Percentiles rank a stretch among this genome's conserved stretches.
Evolutionary conservation across 2,797 vertebrate species (phyloP).

Genomic region (Furcifer pardalis): DNA sequence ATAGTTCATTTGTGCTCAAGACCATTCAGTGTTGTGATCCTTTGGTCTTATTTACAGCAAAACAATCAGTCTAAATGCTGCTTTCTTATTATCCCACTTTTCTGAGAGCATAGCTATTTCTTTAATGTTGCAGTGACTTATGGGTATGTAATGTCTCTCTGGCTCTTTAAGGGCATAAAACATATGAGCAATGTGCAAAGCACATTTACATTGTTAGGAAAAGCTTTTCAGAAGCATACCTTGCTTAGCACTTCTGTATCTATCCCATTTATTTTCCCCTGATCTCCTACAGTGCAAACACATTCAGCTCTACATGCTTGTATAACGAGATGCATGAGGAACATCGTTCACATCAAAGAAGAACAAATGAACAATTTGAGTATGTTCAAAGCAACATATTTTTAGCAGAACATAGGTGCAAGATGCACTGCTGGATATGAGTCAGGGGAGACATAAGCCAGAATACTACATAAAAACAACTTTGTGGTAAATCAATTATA

Average conservation of each 20-base stretch:
- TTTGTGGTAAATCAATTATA: background rate
- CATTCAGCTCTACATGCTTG: slow-evolving; percentile 48
- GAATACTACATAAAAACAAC: background rate
- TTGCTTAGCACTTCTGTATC: slow-evolving; percentile 38
- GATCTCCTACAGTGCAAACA: slow-evolving; percentile 34
- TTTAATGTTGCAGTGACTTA: slow-evolving; percentile 47
- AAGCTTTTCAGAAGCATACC: slow-evolving; percentile 31
- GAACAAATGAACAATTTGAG: slow-evolving; percentile 45
- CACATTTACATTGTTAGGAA: slow-evolving; percentile 33
- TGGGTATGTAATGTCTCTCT: slow-evolving; percentile 33
- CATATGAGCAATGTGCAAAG: slow-evolving; percentile 42
- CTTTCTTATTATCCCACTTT: slow-evolving; percentile 50
- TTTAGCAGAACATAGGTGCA: slow-evolving; percentile 46
- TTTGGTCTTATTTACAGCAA: slow-evolving; percentile 45
- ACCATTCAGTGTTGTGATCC: slow-evolving; percentile 20
- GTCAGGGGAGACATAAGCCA: background rate
- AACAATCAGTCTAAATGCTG: slow-evolving; percentile 38
- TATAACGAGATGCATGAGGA: slow-evolving; percentile 31
- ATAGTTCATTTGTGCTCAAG: slow-evolving; percentile 27
- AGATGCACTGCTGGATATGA: slow-evolving; percentile 23
- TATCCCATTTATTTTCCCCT: slow-evolving; percentile 51
- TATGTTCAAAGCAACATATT: slow-evolving; percentile 49
- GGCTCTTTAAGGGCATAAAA: slow-evolving; percentile 52
- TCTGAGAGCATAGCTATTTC: slow-evolving; percentile 26
- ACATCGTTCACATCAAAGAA: slow-evolving; percentile 8